Evolutionary conservation across 1,140 invertebrate genomes (phyloP), one percentile per base, ranked within the genome.

Genomic region (Pomacea maculata): DNA sequence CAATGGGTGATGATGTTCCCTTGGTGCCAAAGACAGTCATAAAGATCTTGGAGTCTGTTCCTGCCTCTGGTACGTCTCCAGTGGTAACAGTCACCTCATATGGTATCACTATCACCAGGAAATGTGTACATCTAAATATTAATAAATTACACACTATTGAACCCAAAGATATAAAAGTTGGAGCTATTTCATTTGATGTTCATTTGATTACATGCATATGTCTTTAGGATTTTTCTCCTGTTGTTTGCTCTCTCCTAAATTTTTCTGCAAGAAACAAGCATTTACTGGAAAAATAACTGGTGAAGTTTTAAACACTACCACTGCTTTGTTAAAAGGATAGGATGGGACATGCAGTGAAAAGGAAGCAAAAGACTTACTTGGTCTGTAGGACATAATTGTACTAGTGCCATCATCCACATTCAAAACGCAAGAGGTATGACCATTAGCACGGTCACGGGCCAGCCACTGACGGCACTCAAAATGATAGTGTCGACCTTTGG

Each of bases 41-140:
- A 61, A 86, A 86, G 75, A 92, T 90, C 82, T 91, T 88, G 29
- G 88, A 87, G 84, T 93, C 92, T 3, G 92, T 92, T 8, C 91
- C 92, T 7, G 92, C 92, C 15, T 88, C 88, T 64, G 89, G 80
- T 19, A 90, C 87, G 83, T 93, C 92, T 4, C 91, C 92, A 21
- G 92, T 93, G 72, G 87, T 86, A 14, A 93, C 88, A 34, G 89
- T 90, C 70, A 92, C 87, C 85, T 92, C 91, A 85, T 92, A 92
- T 0, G 88, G 83, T 29, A 91, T 83, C 88, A 89, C 89, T 91
- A 85, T 34, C 88, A 87, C 17, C 76, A 68, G n/a, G 63, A 55
- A 45, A 17, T 55, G 57, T 21, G 68, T 25, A 25, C 29, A 57
- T 61, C 61, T 67, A 15, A 67, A 19, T 52, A 79, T 45, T 25